Evolutionary conservation across 2,888 invertebrate species (phyloP), one percentile per base, ranked within the genome.

Genomic region (Phalera bucephala): DNA sequence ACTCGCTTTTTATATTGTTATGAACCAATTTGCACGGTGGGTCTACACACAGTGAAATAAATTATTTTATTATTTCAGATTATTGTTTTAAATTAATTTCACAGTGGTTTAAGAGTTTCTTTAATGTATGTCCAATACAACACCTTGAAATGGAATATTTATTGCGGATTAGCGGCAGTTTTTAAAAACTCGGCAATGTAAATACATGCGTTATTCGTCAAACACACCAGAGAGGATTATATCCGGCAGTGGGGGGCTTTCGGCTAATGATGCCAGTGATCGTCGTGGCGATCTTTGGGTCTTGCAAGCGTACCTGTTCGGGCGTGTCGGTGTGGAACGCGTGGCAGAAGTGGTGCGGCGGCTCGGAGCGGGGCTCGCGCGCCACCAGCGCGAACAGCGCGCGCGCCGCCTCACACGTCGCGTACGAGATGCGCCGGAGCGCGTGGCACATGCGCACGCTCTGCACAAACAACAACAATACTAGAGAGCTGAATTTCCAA

Each of bases 371-470:
- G 46, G 86, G 84, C 76, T 80, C 84, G 55, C 87, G 84, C 40
- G 87, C 85, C 62, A 96, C 92, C 80, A 96, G 95, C 74, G 95
- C 95, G 90, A 96, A 96, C 81, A 95, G 93, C 56, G 93, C 91
- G 78, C 93, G 91, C 63, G 93, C 92, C 17, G 95, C 93, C 84
- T 96, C 95, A 93, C 95, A 95, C 67, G 95, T 95, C 66, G 95
- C 95, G 90, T 95, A 95, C 65, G 95, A 95, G 69, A 96, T 95
- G 78, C 96, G 93, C 63, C 95, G 93, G 67, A 96, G 87, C 76
- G 94, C 94, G 90, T 96, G 95, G 64, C 94, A 94, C 95, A 95
- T 96, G 85, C 94, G 93, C 84, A 95, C 94, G 73, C 91, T 92
- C 94, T 94, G 92, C 1, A 14, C 53, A 70, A 21, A 31, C 62